phyloP scores from a whole-genome alignment of 2,113 vertebrate genomes.

The Cyprinus carpio region DNA sequence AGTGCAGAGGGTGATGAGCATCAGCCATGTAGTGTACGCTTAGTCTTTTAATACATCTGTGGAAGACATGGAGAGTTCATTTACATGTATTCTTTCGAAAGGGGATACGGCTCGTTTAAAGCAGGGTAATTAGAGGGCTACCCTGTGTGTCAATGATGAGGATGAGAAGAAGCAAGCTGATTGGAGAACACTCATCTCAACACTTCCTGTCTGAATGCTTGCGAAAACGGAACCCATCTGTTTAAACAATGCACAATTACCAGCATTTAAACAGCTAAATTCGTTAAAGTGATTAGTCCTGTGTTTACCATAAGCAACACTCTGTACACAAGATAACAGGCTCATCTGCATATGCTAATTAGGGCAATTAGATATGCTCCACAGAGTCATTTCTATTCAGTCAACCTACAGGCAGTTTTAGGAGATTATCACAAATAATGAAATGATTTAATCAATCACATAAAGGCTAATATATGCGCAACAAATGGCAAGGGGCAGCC shows the following conservation, averaged over 20 bases:
- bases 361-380: constrained; percentile 73
- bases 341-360: constrained; percentile 78
- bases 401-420: constrained; percentile 66
- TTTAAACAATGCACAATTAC: constrained; percentile 73
- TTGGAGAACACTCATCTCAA: constrained; percentile 16
- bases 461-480: constrained; percentile 76
- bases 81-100: constrained; percentile 4
- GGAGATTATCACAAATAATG: constrained; percentile 69
- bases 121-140: constrained; percentile 25
- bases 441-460: constrained; percentile 75
- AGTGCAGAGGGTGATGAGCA: background rate
- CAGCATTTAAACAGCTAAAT: constrained; percentile 73
- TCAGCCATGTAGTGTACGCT: background rate
- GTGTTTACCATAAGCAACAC: constrained; percentile 75
- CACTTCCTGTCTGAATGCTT: constrained; percentile 34
- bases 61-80: constrained; percentile 20
- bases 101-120: background rate
- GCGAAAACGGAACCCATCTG: constrained; percentile 58
- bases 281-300: constrained; percentile 71
- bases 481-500: constrained; percentile 68
- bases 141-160: constrained; percentile 25
- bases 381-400: constrained; percentile 70
- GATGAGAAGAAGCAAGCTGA: constrained; percentile 16
- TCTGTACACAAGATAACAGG: constrained; percentile 75
- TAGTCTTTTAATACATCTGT: constrained; percentile 8